These are phyloP conservation scores for Monochamus alternatus DNA, from an alignment of 2,888 invertebrate genomes.

Conservation along the genomic window DNA sequence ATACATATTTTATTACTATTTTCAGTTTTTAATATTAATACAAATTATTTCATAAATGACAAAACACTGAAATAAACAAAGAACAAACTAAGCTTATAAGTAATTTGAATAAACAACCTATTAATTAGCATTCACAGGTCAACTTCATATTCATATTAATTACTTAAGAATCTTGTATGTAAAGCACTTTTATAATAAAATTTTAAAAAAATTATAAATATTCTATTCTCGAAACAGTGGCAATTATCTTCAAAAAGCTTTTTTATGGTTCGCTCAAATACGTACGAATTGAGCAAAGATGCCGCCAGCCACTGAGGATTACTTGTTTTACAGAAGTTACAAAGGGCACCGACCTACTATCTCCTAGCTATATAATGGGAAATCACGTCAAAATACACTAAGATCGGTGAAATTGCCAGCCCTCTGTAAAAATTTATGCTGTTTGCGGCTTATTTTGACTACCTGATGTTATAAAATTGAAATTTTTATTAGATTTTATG, in stretches of 20 bases:
- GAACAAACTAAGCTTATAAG: too few species aligned
- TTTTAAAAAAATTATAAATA: neutral
- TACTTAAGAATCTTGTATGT: too few species aligned
- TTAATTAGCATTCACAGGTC: too few species aligned
- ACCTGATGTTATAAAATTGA: constrained; percentile 50
- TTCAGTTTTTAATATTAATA: too few species aligned
- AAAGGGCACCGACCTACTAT: constrained; percentile 28
- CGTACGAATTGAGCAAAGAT: neutral
- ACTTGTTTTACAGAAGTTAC: constrained; percentile 28
- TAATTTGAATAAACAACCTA: too few species aligned
- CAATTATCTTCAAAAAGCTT: constrained; percentile 18
- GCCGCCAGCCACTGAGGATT: constrained; percentile 19
- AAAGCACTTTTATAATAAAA: neutral
- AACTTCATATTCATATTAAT: too few species aligned
- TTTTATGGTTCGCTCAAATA: constrained; percentile 3
- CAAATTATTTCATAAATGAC: too few species aligned
- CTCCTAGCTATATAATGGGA: constrained; percentile 31
- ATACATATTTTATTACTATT: too few species aligned
- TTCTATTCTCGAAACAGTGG: constrained; percentile 20
- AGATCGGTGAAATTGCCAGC: constrained; percentile 16
- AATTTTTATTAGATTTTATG: constrained; percentile 49
- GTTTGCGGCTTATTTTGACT: constrained; percentile 42
- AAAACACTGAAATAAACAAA: too few species aligned
- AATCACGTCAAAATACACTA: constrained; percentile 35
- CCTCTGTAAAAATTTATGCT: constrained; percentile 23